Percentiles rank a stretch among this genome's conserved stretches.
These are phyloP conservation scores for Acanthoscelides obtectus DNA, from an alignment of 2,888 invertebrate species.

Conservation along the genomic window DNA sequence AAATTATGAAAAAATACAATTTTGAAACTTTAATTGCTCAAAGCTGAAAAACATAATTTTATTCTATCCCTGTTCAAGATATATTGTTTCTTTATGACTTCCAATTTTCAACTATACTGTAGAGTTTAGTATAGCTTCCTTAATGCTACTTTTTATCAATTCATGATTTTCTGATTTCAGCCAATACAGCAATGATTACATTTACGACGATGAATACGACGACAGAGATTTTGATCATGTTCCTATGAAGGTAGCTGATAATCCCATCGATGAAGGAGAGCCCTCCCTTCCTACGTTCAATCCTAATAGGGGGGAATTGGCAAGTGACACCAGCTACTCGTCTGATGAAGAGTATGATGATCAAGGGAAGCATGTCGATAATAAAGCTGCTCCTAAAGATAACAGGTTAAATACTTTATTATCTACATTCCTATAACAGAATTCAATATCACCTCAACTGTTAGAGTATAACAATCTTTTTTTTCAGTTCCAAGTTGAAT, in stretches of 20 bases:
- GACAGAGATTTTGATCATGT: conserved; percentile 52
- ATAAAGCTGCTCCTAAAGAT: conserved; percentile 5
- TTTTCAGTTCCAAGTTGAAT: conserved; percentile 39
- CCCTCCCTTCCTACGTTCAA: conserved; percentile 31
- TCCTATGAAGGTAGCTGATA: conserved; percentile 31
- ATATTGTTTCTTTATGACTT: too few species aligned
- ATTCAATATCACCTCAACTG: too few species aligned
- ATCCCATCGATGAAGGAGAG: conserved; percentile 17
- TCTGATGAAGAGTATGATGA: conserved; percentile 46
- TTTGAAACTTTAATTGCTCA: too few species aligned
- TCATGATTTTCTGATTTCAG: conserved; percentile 27
- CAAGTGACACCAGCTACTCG: conserved; percentile 41
- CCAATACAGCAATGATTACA: conserved; percentile 50
- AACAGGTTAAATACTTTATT: too few species aligned
- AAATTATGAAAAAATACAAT: too few species aligned
- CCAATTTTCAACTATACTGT: too few species aligned
- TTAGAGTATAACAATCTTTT: too few species aligned
- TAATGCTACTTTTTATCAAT: too few species aligned
- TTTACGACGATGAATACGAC: conserved; percentile 91
- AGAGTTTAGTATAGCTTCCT: too few species aligned
- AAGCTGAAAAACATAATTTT: too few species aligned
- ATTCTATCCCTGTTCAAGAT: too few species aligned
- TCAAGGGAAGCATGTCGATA: conserved; percentile 30
- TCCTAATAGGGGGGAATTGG: conserved; percentile 32
- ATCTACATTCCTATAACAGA: too few species aligned